Percentiles rank a stretch among this genome's conserved stretches.
Evolutionary conservation across 2,113 vertebrate species (phyloP).

Genomic region (Hemichromis elongatus): DNA sequence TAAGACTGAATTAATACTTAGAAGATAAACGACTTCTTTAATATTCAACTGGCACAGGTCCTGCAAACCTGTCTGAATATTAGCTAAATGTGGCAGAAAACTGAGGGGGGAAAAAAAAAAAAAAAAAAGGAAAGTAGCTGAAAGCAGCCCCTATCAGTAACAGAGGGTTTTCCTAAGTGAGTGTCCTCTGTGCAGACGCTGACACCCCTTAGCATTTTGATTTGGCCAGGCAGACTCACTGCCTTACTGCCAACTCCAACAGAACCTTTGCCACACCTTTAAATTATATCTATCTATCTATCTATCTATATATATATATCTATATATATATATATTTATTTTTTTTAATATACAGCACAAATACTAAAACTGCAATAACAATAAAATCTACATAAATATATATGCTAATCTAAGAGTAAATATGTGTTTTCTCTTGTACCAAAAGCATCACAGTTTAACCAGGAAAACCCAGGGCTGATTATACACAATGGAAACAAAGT

Average conservation of each 20-base stretch:
- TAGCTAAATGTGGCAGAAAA: slow-evolving; percentile 1
- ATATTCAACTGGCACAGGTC: neutral
- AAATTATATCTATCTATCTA: no score
- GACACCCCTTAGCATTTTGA: slow-evolving; percentile 57
- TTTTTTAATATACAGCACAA: neutral
- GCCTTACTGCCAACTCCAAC: slow-evolving; percentile 57
- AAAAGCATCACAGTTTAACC: neutral
- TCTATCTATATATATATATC: no score
- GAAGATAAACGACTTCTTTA: neutral
- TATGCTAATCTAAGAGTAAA: neutral
- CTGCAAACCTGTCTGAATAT: neutral
- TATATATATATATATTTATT: no score
- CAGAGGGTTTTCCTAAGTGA: slow-evolving; percentile 45
- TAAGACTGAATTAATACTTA: neutral
- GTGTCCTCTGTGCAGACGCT: slow-evolving; percentile 38
- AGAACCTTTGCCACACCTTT: slow-evolving; percentile 6
- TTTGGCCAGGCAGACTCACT: slow-evolving; percentile 51
- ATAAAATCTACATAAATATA: neutral
- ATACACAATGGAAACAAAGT: neutral
- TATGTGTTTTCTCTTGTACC: neutral
- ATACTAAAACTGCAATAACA: neutral
- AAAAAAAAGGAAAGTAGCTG: neutral
- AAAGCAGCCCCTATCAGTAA: slow-evolving; percentile 2
- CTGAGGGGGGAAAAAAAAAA: accelerated
- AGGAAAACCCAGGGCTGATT: neutral